Evolutionary conservation across 2,888 invertebrate species (phyloP).

Genomic region (Leucozona laternaria): DNA sequence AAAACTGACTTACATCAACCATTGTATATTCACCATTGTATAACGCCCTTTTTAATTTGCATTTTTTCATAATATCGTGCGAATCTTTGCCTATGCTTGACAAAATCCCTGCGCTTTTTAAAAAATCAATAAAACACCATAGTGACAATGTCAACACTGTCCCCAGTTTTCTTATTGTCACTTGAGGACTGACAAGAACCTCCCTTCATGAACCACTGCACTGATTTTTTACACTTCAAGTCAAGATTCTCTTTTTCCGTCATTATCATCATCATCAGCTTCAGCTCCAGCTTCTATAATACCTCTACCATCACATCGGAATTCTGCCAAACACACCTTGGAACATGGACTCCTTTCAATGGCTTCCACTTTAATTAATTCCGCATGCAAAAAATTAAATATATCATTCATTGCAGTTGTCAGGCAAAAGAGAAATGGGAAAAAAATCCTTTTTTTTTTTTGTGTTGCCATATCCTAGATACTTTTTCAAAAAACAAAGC

Average conservation of each 20-base stretch:
- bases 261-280: slow-evolving; percentile 5
- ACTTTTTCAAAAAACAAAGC: slow-evolving; percentile 19
- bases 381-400: slow-evolving; percentile 44
- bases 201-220: slow-evolving; percentile 1
- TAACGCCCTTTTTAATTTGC: slow-evolving; percentile 14
- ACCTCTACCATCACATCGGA: background rate
- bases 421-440: slow-evolving; percentile 47
- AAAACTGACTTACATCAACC: slow-evolving; percentile 4
- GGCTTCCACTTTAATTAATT: slow-evolving; percentile 73
- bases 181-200: slow-evolving; percentile 10
- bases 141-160: slow-evolving; percentile 6
- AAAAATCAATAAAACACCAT: slow-evolving; percentile 31
- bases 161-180: background rate
- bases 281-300: background rate
- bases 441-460: slow-evolving; percentile 14
- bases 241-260: slow-evolving; percentile 11
- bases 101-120: background rate
- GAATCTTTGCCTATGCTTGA: too few species aligned
- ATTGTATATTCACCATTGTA: too few species aligned
- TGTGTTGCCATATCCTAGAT: background rate
- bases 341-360: slow-evolving; percentile 39
- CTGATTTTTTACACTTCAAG: slow-evolving; percentile 38
- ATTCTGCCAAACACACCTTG: background rate
- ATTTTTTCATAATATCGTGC: background rate
- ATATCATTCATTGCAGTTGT: slow-evolving; percentile 48